Evolutionary conservation across 2,113 vertebrate species (phyloP).

Genomic region (Coregonus clupeaformis): DNA sequence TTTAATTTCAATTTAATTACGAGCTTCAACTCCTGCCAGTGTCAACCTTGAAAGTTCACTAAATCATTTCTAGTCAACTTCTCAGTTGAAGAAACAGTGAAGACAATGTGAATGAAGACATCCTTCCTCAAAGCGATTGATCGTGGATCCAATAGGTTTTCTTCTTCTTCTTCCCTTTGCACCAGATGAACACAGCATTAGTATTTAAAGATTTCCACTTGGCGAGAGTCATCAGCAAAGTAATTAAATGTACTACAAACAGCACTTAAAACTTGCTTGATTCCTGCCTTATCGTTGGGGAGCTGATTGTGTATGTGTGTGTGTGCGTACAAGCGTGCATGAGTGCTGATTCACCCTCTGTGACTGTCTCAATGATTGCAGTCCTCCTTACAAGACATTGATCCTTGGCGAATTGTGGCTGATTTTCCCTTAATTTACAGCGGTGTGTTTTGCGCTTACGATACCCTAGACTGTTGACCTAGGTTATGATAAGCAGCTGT

Average conservation of each 20-base stretch:
- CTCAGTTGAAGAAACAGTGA: not conserved
- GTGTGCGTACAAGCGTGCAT: no score
- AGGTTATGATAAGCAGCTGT: conserved; percentile 71
- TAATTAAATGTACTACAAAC: conserved; percentile 83
- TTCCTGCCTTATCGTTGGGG: conserved; percentile 84
- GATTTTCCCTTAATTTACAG: conserved; percentile 83
- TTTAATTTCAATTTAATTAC: no score
- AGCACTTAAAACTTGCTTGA: conserved; percentile 81
- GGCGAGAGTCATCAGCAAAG: conserved; percentile 75
- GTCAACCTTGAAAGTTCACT: not conserved
- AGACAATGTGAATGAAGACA: not conserved
- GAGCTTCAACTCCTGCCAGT: no score
- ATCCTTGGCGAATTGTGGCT: conserved; percentile 80
- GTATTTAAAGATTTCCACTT: conserved; percentile 85
- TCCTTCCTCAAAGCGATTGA: not conserved
- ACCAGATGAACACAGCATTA: conserved; percentile 83
- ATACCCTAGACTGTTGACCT: conserved; percentile 76
- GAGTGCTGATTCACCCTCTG: conserved; percentile 21
- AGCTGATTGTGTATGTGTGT: conserved; percentile 71
- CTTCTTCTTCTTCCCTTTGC: conserved; percentile 73
- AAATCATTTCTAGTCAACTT: not conserved
- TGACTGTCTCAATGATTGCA: conserved; percentile 80
- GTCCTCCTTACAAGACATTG: conserved; percentile 81
- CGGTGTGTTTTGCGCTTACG: conserved; percentile 68
- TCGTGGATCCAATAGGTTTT: conserved; percentile 37